Percentiles rank a stretch among this genome's conserved stretches.
Evolutionary conservation across 2,888 invertebrate genomes (phyloP).

Genomic region (Ophion ventricosus): DNA sequence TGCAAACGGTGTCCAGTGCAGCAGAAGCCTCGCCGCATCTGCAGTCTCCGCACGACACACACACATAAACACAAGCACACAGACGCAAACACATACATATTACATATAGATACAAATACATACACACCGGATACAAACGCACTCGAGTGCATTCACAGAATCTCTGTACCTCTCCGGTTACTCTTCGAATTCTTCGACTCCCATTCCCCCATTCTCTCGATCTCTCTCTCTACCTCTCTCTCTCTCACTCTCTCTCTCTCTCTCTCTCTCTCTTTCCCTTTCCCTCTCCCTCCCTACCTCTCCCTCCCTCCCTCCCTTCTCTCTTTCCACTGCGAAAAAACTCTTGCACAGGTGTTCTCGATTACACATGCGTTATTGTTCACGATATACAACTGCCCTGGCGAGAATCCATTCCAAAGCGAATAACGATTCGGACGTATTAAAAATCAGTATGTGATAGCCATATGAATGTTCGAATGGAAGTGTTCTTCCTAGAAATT

Average conservation of each 20-base stretch:
- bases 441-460: neutral
- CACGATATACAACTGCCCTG: neutral
- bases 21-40: constrained; percentile 41
- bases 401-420: neutral
- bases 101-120: neutral
- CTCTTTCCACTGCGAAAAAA: constrained; percentile 7
- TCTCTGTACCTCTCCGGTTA: constrained; percentile 11
- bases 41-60: constrained; percentile 47
- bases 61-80: neutral
- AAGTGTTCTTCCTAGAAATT: no score
- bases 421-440: neutral
- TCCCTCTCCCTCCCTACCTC: neutral
- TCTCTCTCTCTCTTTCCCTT: neutral
- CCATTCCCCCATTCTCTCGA: neutral
- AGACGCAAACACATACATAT: neutral
- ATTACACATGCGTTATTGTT: constrained; percentile 7
- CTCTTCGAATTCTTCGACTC: constrained; percentile 37
- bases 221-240: neutral
- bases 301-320: neutral
- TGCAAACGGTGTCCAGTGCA: constrained; percentile 63
- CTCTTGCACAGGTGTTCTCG: constrained; percentile 13
- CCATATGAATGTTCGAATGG: no score
- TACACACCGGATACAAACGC: neutral
- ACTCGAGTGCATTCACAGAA: constrained; percentile 39
- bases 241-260: no score